Conservation (phyloP, 2,113 vertebrate genomes). For the Malurus elegans region DNA sequence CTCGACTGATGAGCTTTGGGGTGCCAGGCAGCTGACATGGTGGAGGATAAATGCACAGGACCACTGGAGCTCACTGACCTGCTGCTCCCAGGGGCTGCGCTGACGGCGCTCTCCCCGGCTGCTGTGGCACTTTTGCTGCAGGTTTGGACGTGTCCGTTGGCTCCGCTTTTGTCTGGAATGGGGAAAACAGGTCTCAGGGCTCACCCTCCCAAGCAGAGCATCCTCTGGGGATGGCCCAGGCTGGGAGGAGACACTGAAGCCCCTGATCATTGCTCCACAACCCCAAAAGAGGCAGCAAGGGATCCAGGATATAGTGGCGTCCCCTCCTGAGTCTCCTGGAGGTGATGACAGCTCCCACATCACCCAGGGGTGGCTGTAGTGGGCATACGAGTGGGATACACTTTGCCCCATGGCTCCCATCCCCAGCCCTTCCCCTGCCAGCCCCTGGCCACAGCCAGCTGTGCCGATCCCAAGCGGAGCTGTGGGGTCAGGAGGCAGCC, state of each 20-base stretch:
- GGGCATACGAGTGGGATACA: accelerated
- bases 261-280: background rate
- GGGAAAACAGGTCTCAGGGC: background rate
- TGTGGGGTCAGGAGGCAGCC: background rate
- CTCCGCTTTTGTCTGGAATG: conserved; percentile 80
- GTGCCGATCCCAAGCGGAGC: accelerated
- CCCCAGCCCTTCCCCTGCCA: background rate
- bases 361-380: background rate
- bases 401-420: background rate
- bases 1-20: background rate
- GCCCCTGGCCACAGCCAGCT: background rate
- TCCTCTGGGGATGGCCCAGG: accelerated
- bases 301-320: background rate
- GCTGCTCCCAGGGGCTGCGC: conserved; percentile 79
- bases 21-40: background rate
- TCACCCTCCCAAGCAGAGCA: background rate
- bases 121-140: conserved; percentile 80
- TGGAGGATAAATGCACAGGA: background rate
- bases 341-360: background rate
- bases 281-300: background rate
- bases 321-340: background rate
- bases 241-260: accelerated
- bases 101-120: conserved; percentile 75
- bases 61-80: conserved; percentile 71
- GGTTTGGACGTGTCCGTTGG: conserved; percentile 73